Base-by-base conservation (phyloP, 2,888 invertebrate genomes). In the Hermaeophaga mercurialis region DNA sequence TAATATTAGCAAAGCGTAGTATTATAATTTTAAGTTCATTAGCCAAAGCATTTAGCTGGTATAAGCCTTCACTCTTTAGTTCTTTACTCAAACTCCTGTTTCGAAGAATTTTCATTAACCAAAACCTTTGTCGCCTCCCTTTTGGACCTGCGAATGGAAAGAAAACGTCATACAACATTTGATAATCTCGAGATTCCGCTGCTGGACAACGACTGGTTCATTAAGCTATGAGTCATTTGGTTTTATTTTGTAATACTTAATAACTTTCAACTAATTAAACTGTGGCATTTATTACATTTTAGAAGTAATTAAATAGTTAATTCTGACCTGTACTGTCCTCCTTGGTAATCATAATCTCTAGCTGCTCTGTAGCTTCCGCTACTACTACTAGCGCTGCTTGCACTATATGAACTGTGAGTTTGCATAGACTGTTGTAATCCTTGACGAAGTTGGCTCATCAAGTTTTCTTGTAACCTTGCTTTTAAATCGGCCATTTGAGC, bases 361-460 rank as follows among this genome's bases (percentile, higher is more conserved):
- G 61, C 66, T 33, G 63, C 61, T 59, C 69, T 62, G 48, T 67
- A 70, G 48, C 58, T 62, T 26, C 65, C 61, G 18, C 58, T 55
- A 38, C 59, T 60, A 31, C 65, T 62, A 26, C 46, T 39, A 15
- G 64, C 61, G 28, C 66, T 61, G 19, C 65, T 65, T 5, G 69
- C 62, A 52, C 68, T 69, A 47, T 66, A 70, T 14, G 70, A 69
- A 39, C 71, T 70, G 24, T 68, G 69, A 3, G 65, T 58, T 46
- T 71, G 70, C 38, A 67, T 70, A 8, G 66, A 68, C 56, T 72
- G 70, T 49, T 69, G 68, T 22, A 77, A 56, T 17, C 74, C 75
- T 66, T 73, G 71, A 45, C 73, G 71, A n/a, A 77, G 63, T 62
- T 77, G 75, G 34, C 66, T 61, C 55, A 70, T 64, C 34, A 78